These are phyloP conservation scores for Platycercus adscitus DNA, from an alignment of 2,113 vertebrate genomes.

Conservation along the genomic window DNA sequence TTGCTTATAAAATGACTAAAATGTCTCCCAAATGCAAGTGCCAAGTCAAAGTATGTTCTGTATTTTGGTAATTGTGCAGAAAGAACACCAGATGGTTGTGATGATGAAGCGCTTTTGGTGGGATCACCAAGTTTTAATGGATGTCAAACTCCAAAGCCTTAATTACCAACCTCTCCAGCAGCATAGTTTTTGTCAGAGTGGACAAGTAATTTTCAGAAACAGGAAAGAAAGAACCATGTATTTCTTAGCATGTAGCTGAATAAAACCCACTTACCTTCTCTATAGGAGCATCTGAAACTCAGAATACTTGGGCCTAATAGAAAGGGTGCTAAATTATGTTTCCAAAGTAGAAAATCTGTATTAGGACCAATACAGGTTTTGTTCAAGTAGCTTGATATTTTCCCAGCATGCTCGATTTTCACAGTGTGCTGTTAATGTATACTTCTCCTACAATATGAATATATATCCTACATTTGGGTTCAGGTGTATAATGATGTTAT, in stretches of 20 bases:
- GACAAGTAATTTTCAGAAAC: conserved; percentile 17
- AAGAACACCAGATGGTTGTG: conserved; percentile 72
- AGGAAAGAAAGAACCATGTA: neutral
- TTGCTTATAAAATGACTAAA: conserved; percentile 62
- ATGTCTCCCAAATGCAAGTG: conserved; percentile 67
- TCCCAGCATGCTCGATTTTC: neutral
- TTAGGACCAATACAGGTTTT: conserved; percentile 7
- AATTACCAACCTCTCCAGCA: conserved; percentile 42
- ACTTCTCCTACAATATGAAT: neutral
- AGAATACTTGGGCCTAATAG: neutral
- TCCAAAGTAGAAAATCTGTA: neutral
- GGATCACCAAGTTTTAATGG: conserved; percentile 62
- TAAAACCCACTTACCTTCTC: conserved; percentile 1
- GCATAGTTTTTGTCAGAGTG: conserved; percentile 10
- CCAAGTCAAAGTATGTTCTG: conserved; percentile 70
- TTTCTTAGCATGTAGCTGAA: neutral
- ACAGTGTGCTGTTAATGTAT: neutral
- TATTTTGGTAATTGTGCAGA: conserved; percentile 76
- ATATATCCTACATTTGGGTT: neutral
- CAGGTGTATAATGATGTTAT: neutral
- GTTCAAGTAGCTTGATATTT: neutral
- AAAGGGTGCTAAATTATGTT: conserved; percentile 8
- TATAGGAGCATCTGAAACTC: neutral
- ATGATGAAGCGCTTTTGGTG: conserved; percentile 60
- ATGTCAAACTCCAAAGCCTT: conserved; percentile 57